Conservation (phyloP, 2,888 invertebrate genomes). For the Drosophila diplacantha region DNA sequence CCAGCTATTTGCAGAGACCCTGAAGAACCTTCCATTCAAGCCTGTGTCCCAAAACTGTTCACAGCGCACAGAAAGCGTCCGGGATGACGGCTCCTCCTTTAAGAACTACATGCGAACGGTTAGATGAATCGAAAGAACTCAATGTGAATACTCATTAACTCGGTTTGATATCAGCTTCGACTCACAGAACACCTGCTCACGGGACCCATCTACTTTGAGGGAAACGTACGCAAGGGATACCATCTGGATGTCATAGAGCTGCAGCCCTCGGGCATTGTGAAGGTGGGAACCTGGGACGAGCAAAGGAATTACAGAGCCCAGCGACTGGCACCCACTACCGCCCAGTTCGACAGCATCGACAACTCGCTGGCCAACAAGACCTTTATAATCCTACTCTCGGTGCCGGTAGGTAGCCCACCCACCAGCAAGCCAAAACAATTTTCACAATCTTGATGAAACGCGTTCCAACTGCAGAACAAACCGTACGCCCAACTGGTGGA, state of each 20-base stretch:
- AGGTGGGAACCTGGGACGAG: slow-evolving; percentile 86
- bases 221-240: slow-evolving; percentile 86
- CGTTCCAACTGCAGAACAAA: slow-evolving; percentile 77
- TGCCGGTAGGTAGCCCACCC: slow-evolving; percentile 79
- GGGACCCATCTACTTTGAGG: slow-evolving; percentile 87
- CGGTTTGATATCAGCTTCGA: slow-evolving; percentile 49
- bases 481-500: slow-evolving; percentile 93
- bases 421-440: background rate
- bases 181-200: slow-evolving; percentile 79
- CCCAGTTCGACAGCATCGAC: slow-evolving; percentile 79
- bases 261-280: slow-evolving; percentile 81
- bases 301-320: slow-evolving; percentile 81
- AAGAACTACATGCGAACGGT: slow-evolving; percentile 84
- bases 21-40: slow-evolving; percentile 81
- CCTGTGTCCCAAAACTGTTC: slow-evolving; percentile 80
- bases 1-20: slow-evolving; percentile 86
- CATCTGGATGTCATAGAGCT: slow-evolving; percentile 84
- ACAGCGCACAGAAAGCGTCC: slow-evolving; percentile 79
- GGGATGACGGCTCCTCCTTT: slow-evolving; percentile 89
- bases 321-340: slow-evolving; percentile 77
- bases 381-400: slow-evolving; percentile 83
- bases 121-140: background rate
- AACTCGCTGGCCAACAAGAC: slow-evolving; percentile 85
- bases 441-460: background rate
- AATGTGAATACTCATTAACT: background rate